Percentiles rank a stretch among this genome's conserved stretches.
Evolutionary conservation across 2,113 vertebrate genomes (phyloP).

Genomic region (Tricholaema leucomelas): DNA sequence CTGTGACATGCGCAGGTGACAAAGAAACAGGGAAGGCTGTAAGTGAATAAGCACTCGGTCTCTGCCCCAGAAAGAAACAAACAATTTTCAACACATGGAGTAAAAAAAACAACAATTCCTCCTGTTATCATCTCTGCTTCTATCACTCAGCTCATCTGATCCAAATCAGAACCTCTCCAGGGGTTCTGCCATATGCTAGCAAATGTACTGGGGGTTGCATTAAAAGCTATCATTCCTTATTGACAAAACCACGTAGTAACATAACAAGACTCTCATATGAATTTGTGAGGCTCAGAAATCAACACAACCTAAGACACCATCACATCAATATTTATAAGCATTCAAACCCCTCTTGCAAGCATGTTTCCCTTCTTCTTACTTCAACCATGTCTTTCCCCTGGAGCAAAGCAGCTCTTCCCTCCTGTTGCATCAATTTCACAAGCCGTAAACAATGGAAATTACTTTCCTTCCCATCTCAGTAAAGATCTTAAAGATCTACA

Average conservation of each 20-base stretch:
- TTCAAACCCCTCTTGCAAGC: not conserved
- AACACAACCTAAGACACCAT: not conserved
- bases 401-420: not conserved
- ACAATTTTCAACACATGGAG: not conserved
- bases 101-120: not conserved
- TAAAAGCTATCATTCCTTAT: conserved; percentile 16
- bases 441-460: not conserved
- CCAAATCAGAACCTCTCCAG: conserved; percentile 33
- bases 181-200: not conserved
- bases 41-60: not conserved
- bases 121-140: not conserved
- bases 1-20: not conserved
- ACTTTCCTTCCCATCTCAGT: not conserved
- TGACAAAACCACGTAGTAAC: not conserved
- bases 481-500: not conserved
- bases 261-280: not conserved
- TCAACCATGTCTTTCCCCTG: not conserved
- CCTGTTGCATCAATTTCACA: not conserved
- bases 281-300: conserved; percentile 10
- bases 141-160: not conserved
- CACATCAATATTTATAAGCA: conserved; percentile 23
- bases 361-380: not conserved
- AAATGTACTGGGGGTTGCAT: not conserved
- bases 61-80: conserved; percentile 10
- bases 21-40: not conserved